phyloP scores from a whole-genome alignment of 2,888 invertebrate genomes.

The Morpho helenor region DNA sequence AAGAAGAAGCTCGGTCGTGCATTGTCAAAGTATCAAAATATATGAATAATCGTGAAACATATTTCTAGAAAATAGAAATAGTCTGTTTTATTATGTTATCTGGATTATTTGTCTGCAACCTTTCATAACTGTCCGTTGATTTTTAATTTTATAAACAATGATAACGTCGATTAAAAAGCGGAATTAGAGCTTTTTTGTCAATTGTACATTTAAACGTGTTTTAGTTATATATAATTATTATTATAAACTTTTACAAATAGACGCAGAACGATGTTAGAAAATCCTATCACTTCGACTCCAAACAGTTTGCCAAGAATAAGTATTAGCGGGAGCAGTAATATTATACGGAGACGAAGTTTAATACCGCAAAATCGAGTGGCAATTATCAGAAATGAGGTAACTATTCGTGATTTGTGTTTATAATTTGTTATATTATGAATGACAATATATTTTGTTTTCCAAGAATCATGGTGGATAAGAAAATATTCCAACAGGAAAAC shows the following conservation, averaged over 20 bases:
- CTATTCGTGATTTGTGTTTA: not conserved
- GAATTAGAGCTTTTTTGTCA: not conserved
- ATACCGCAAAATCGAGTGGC: constrained; percentile 45
- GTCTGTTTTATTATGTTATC: too few species aligned
- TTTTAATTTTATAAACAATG: not conserved
- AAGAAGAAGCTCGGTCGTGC: too few species aligned
- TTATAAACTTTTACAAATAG: not conserved
- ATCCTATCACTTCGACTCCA: constrained; percentile 54
- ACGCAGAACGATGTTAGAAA: constrained; percentile 50
- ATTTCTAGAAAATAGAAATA: too few species aligned
- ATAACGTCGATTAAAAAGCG: not conserved
- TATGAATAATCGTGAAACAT: too few species aligned
- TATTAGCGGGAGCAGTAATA: constrained; percentile 61
- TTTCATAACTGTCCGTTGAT: not conserved
- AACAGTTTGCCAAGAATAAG: constrained; percentile 44
- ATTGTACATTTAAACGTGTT: not conserved
- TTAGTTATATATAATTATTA: not conserved
- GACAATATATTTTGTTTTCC: too few species aligned
- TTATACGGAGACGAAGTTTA: constrained; percentile 55
- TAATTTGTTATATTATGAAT: not conserved
- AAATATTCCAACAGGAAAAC: too few species aligned
- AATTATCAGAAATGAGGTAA: constrained; percentile 51
- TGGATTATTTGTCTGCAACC: too few species aligned
- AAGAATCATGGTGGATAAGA: too few species aligned
- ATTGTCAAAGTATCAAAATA: too few species aligned